Evolutionary conservation across 2,888 invertebrate genomes (phyloP), one percentile per base, ranked within the genome.

Genomic region (Fragum fragum): DNA sequence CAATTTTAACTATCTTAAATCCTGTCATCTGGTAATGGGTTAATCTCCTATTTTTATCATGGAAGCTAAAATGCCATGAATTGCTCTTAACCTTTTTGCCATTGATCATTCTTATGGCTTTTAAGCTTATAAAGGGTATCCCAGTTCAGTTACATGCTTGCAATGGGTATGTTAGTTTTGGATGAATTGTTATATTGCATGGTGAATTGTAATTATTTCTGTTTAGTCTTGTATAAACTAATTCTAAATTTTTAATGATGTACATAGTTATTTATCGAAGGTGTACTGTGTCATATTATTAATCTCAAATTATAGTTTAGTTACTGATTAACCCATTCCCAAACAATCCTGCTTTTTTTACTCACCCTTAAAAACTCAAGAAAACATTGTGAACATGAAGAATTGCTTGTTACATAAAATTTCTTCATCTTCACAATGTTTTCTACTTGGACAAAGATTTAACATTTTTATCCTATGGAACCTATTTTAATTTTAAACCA

Each of bases 211-310:
- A n/a, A 39, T n/a, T 42, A 42, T 66, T 66, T 32, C 21, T 63
- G n/a, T 32, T 36, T 28, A 16, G 29, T 32, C 36, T 3, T 42
- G 42, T 66, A 26, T 1, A 36, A 36, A 39, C 18, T 66, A 42
- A 42, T 23, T 66, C 23, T 42, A 29, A 26, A 66, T 66, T 66
- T 66, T 23, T 42, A 23, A 39, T 1, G 66, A 23, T 42, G 66
- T 66, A 66, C 14, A 66, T 66, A 66, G 26, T 32, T 16, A n/a
- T 66, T 66, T 66, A 9, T 36, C 36, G 39, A 42, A 42, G 47
- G 66, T 66, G 66, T 42, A 23, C 42, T 66, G 66, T 66, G 3
- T 42, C 23, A 32, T 32, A 61, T 32, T 61, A 47, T 47, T 47
- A 47, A 47, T 47, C 47, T 47, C 47, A 47, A 47, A 47, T 47